phyloP scores from a whole-genome alignment of 2,797 vertebrate genomes.

The Smutsia gigantea region DNA sequence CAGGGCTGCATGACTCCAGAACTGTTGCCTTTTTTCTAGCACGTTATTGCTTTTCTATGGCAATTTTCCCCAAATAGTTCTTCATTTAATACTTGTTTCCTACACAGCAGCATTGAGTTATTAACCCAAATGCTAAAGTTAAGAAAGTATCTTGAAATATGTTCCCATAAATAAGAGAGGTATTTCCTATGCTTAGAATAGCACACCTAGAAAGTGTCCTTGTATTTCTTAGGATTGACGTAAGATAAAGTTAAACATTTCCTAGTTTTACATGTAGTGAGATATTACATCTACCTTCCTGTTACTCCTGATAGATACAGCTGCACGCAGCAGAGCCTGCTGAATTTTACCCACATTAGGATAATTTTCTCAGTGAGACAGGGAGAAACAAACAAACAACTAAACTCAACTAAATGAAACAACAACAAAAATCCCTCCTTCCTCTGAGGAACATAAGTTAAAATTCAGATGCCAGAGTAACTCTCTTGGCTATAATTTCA shows the following conservation, averaged over 20 bases:
- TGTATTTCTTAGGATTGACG: background rate
- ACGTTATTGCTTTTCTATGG: background rate
- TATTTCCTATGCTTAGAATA: background rate
- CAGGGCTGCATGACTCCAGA: background rate
- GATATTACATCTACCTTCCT: background rate
- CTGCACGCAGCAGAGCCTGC: background rate
- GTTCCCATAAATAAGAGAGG: background rate
- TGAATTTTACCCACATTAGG: background rate
- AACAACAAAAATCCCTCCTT: background rate
- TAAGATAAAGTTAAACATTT: background rate
- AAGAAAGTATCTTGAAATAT: conserved; percentile 21
- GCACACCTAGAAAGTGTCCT: background rate
- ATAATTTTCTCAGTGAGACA: background rate
- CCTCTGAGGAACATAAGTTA: background rate
- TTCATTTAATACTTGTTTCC: background rate
- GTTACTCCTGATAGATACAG: background rate
- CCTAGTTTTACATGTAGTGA: background rate
- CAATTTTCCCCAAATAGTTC: background rate
- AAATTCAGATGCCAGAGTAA: background rate
- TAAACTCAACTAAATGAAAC: background rate
- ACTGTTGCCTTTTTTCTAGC: background rate
- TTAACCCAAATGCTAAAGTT: background rate
- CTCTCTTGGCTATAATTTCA: conserved; percentile 5
- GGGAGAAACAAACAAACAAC: background rate
- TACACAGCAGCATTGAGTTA: background rate